A percentile compares a stretch with the other conserved stretches of the same genome.
Evolutionary conservation across 2,113 vertebrate genomes (phyloP).

Genomic region (Paraplagusia blochii): DNA sequence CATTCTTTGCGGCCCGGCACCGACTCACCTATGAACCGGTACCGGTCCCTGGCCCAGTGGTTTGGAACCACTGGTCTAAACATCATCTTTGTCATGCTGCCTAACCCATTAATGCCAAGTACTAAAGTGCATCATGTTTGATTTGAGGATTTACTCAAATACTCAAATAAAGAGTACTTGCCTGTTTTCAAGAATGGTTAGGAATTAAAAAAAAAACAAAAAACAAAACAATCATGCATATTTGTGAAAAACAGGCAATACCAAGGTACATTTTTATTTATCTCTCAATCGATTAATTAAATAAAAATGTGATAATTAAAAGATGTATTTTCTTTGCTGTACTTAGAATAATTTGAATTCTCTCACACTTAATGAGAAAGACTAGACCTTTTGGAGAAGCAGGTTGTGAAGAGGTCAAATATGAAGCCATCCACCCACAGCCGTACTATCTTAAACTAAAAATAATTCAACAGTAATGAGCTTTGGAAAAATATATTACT

Average conservation of each 20-base stretch:
- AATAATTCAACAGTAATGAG: constrained; percentile 24
- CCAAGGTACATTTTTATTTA: not conserved
- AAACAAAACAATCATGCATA: not conserved
- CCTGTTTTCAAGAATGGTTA: too few species aligned
- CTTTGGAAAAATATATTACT: not conserved
- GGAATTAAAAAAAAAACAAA: too few species aligned
- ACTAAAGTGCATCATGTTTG: too few species aligned
- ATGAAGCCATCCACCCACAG: not conserved
- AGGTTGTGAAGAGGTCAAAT: constrained; percentile 13
- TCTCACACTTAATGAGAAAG: constrained; percentile 21
- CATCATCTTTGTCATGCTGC: too few species aligned
- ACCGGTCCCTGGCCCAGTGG: too few species aligned
- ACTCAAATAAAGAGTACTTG: too few species aligned
- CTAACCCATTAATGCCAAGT: too few species aligned
- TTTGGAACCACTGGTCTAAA: too few species aligned
- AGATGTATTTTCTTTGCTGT: not conserved
- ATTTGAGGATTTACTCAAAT: too few species aligned
- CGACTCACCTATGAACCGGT: too few species aligned
- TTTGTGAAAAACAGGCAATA: not conserved
- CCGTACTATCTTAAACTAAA: constrained; percentile 5
- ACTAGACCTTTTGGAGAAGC: not conserved
- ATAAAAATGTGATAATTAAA: not conserved
- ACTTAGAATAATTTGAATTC: constrained; percentile 1
- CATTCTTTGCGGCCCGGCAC: too few species aligned
- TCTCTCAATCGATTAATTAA: not conserved